phyloP scores from a whole-genome alignment of 2,113 vertebrate genomes.

The Etheostoma cragini region DNA sequence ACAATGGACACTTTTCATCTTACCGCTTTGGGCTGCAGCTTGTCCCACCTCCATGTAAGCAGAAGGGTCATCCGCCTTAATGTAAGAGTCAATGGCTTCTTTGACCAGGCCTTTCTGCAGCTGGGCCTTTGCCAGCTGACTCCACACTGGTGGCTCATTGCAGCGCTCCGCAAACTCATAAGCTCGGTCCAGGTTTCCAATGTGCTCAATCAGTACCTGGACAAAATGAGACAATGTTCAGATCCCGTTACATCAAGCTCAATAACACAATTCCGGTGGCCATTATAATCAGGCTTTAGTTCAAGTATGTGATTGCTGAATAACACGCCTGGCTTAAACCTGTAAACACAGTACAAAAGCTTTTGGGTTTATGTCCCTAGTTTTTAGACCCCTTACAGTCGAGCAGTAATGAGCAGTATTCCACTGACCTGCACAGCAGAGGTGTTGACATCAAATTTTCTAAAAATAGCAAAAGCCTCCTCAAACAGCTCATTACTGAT shows the following conservation, averaged over 20 bases:
- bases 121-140: slow-evolving; percentile 98
- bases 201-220: slow-evolving; percentile 98
- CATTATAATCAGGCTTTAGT: not conserved
- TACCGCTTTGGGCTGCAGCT: slow-evolving; percentile 97
- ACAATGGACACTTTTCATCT: slow-evolving; percentile 12
- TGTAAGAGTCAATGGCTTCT: slow-evolving; percentile 99
- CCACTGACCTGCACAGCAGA: slow-evolving; percentile 94
- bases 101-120: slow-evolving; percentile 98
- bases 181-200: slow-evolving; percentile 96
- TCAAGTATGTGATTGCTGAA: not conserved
- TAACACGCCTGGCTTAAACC: not conserved
- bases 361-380: not conserved
- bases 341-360: not conserved
- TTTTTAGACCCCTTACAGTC: not conserved
- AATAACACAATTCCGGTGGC: not conserved
- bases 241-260: not conserved
- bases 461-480: slow-evolving; percentile 98
- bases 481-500: slow-evolving; percentile 99
- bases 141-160: slow-evolving; percentile 99
- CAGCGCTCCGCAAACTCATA: slow-evolving; percentile 99
- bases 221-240: slow-evolving; percentile 11
- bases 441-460: slow-evolving; percentile 99
- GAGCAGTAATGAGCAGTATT: not conserved
- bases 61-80: slow-evolving; percentile 98
- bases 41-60: slow-evolving; percentile 99